Evolutionary conservation across 2,797 vertebrate species (phyloP).

Genomic region (Rhinophrynus dorsalis): DNA sequence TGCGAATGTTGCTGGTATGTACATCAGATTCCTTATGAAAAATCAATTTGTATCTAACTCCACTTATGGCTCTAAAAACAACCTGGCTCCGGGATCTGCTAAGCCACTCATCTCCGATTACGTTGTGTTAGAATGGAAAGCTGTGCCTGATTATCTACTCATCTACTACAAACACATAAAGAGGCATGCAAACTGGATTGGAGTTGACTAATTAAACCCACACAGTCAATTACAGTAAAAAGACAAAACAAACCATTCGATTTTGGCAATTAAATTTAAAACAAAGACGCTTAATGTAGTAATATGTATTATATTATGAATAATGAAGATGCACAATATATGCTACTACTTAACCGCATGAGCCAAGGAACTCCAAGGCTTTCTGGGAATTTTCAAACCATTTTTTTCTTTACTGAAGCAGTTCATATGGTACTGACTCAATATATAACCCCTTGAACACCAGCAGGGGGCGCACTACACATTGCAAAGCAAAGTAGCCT

Average conservation of each 20-base stretch:
- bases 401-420: no score
- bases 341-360: not conserved
- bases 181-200: not conserved
- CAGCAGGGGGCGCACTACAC: no score
- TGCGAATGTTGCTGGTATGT: not conserved
- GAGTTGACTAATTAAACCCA: slow-evolving; percentile 35
- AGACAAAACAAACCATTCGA: slow-evolving; percentile 35
- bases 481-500: no score
- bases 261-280: slow-evolving; percentile 29
- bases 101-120: slow-evolving; percentile 21
- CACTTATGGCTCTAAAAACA: not conserved
- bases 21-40: not conserved
- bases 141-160: slow-evolving; percentile 19
- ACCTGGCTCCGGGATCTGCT: not conserved
- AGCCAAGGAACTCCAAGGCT: not conserved
- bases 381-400: not conserved
- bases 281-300: slow-evolving; percentile 28
- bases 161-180: not conserved
- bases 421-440: no score
- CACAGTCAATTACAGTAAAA: slow-evolving; percentile 19
- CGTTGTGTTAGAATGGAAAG: not conserved
- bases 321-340: not conserved
- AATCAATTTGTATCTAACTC: not conserved
- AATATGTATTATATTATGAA: slow-evolving; percentile 6
- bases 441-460: no score